Evolutionary conservation across 2,113 vertebrate species (phyloP).

Genomic region (Chaetops frenatus): DNA sequence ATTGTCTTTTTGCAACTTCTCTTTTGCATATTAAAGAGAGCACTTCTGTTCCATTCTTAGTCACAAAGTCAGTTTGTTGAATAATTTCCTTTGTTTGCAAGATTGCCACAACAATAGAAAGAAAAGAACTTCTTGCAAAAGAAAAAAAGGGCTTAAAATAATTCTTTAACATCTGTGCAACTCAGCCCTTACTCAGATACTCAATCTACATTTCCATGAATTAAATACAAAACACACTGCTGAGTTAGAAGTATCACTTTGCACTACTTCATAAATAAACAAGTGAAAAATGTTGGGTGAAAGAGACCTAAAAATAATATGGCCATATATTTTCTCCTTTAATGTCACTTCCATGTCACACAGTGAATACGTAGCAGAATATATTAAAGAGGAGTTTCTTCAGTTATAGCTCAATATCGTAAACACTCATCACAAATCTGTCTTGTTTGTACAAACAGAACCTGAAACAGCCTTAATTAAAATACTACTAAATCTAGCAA

Average conservation of each 20-base stretch:
- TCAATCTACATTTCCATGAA: not conserved
- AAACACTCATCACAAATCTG: not conserved
- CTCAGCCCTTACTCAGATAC: not conserved
- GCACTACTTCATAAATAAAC: not conserved
- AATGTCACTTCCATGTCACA: not conserved
- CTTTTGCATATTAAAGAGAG: slow-evolving; percentile 43
- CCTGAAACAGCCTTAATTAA: not conserved
- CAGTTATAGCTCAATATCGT: not conserved
- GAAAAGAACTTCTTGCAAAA: not conserved
- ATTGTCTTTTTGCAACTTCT: not conserved
- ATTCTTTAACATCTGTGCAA: not conserved
- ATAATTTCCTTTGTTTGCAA: slow-evolving; percentile 28
- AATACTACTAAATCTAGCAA: not conserved
- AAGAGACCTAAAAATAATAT: not conserved
- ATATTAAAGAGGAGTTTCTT: not conserved
- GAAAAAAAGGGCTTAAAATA: not conserved
- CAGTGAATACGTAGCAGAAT: not conserved
- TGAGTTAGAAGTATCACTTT: not conserved
- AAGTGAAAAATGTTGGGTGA: not conserved
- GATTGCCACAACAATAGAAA: not conserved
- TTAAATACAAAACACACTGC: not conserved
- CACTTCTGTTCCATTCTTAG: slow-evolving; percentile 40
- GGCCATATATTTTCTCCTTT: not conserved
- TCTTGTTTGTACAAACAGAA: not conserved
- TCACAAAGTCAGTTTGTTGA: slow-evolving; percentile 15